These are phyloP conservation scores for Lysandra bellargus DNA, from an alignment of 2,888 invertebrate species.

Conservation along the genomic window DNA sequence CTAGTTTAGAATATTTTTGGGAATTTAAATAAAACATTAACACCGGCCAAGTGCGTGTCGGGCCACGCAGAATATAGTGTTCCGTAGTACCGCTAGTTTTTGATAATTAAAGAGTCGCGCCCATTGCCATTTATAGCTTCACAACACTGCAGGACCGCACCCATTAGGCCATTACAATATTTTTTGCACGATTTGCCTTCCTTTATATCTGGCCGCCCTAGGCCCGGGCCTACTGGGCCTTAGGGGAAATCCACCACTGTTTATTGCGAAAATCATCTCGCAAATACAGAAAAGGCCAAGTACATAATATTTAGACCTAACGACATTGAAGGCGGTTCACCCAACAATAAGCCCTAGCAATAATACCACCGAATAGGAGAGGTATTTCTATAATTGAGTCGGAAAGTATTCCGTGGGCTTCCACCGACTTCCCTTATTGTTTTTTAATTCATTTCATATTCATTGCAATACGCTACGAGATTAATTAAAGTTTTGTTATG, in stretches of 20 bases:
- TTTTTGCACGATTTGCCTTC: no score
- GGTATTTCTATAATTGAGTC: constrained; percentile 17
- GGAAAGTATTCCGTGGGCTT: constrained; percentile 6
- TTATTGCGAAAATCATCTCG: background rate
- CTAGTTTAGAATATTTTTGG: no score
- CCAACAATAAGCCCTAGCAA: background rate
- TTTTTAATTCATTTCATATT: constrained; percentile 6
- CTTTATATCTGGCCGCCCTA: no score
- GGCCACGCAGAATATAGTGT: no score
- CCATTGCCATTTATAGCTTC: no score
- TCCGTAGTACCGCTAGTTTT: no score
- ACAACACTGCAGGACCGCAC: no score
- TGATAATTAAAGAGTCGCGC: no score
- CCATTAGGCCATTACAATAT: no score
- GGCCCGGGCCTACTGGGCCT: no score
- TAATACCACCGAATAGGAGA: background rate
- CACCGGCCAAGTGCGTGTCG: no score
- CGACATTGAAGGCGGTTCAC: background rate
- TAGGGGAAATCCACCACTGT: background rate
- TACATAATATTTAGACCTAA: background rate
- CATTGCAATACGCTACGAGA: background rate
- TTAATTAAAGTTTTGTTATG: background rate
- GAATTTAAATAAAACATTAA: no score
- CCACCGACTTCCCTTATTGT: background rate
- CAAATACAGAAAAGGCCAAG: background rate